Percentiles rank a stretch among this genome's conserved stretches.
Conservation (phyloP, 2,113 vertebrate species). For the Aspidoscelis tigris region DNA sequence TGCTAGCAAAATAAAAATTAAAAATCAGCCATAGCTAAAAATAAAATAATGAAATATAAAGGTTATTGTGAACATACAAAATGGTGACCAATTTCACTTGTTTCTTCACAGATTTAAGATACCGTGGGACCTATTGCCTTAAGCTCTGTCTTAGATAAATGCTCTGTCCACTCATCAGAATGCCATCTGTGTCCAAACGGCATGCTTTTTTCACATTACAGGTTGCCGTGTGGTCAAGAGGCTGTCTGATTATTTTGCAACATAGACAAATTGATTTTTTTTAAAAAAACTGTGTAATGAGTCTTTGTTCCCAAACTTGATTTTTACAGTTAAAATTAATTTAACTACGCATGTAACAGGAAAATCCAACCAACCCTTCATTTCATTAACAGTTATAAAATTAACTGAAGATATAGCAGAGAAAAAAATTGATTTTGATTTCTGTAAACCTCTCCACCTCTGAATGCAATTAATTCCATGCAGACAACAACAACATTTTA, state of each 20-base stretch:
- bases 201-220: background rate
- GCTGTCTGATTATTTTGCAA: too few relatives aligned
- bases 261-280: background rate
- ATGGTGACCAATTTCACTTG: background rate
- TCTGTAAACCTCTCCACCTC: background rate
- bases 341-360: background rate
- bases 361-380: background rate
- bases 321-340: background rate
- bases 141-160: background rate
- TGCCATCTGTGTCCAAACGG: background rate
- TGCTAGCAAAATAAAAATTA: background rate
- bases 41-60: background rate
- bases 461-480: background rate
- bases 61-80: background rate
- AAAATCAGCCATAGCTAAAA: background rate
- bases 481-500: background rate
- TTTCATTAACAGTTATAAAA: background rate
- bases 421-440: background rate
- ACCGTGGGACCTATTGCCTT: background rate
- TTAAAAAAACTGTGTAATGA: background rate
- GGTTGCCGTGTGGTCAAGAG: background rate
- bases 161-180: background rate
- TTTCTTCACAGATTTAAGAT: background rate
- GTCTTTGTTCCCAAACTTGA: too few relatives aligned
- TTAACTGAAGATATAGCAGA: background rate